Percentiles rank a stretch among this genome's conserved stretches.
phyloP scores from a whole-genome alignment of 2,888 invertebrate species.

The Amphipyra berbera region DNA sequence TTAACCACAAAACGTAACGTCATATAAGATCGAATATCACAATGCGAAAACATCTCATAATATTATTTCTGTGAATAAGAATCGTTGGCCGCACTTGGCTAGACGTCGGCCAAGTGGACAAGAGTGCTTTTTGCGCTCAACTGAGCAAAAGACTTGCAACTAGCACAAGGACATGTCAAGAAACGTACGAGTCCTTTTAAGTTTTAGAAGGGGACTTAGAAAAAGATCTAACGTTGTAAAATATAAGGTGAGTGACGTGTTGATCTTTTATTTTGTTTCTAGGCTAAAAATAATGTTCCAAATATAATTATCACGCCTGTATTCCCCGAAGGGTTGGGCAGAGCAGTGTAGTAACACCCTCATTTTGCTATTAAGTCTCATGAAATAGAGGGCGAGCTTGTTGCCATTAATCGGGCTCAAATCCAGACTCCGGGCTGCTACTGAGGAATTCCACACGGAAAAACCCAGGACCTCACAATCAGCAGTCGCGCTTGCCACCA shows the following conservation, averaged over 20 bases:
- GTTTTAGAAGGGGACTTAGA: constrained; percentile 12
- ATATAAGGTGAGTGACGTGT: constrained; percentile 6
- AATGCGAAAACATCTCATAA: constrained; percentile 14
- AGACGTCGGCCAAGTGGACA: constrained; percentile 29
- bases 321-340: too few species aligned
- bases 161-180: constrained; percentile 50
- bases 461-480: too few species aligned
- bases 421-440: too few species aligned
- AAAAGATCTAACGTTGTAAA: constrained; percentile 18
- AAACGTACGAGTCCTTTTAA: constrained; percentile 41
- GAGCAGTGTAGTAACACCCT: too few species aligned
- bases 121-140: constrained; percentile 44
- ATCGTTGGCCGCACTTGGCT: constrained; percentile 25
- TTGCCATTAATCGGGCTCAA: too few species aligned
- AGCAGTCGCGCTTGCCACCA: too few species aligned
- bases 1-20: background rate
- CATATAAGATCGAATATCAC: constrained; percentile 9
- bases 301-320: too few species aligned
- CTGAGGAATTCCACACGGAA: too few species aligned
- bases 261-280: background rate
- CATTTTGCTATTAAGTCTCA: too few species aligned
- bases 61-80: constrained; percentile 27
- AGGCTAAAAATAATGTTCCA: too few species aligned
- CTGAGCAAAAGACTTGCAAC: constrained; percentile 55
- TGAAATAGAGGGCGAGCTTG: too few species aligned